These are phyloP conservation scores for Choloepus didactylus DNA, from an alignment of 2,797 vertebrate genomes.

Conservation along the genomic window DNA sequence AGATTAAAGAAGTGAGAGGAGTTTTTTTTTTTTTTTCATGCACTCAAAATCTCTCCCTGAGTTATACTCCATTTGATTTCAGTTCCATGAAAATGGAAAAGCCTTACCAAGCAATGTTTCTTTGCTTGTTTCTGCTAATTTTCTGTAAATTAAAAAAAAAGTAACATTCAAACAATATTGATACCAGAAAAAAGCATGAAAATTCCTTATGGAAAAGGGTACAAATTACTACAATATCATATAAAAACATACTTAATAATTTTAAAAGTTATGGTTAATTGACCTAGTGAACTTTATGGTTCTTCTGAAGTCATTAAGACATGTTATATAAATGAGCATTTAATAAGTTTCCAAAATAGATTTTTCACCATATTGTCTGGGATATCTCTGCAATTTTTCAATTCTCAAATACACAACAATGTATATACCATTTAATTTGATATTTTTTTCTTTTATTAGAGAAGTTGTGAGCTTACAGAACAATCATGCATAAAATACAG, in stretches of 20 bases:
- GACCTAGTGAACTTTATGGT: constrained; percentile 41
- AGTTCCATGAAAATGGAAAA: constrained; percentile 12
- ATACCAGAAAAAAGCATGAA: not conserved
- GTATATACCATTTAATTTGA: not conserved
- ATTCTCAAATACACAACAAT: constrained; percentile 33
- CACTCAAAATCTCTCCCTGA: not conserved
- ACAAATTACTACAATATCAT: not conserved
- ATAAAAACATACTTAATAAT: constrained; percentile 50
- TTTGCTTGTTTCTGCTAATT: constrained; percentile 40
- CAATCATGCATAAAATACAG: too few relatives aligned
- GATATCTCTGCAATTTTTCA: constrained; percentile 31
- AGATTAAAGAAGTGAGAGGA: not conserved
- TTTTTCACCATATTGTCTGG: constrained; percentile 35
- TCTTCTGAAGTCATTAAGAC: constrained; percentile 62
- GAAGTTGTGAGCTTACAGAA: too few relatives aligned
- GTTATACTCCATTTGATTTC: constrained; percentile 33
- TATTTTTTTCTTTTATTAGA: not conserved
- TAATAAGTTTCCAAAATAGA: constrained; percentile 49
- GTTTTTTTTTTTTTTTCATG: not conserved
- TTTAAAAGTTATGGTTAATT: constrained; percentile 49
- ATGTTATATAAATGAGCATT: constrained; percentile 51
- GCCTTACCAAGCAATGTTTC: not conserved
- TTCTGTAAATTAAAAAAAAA: constrained; percentile 59
- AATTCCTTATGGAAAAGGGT: not conserved
- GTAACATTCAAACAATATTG: not conserved